These are phyloP conservation scores for Motacilla alba DNA, from an alignment of 2,113 vertebrate species.

Conservation along the genomic window DNA sequence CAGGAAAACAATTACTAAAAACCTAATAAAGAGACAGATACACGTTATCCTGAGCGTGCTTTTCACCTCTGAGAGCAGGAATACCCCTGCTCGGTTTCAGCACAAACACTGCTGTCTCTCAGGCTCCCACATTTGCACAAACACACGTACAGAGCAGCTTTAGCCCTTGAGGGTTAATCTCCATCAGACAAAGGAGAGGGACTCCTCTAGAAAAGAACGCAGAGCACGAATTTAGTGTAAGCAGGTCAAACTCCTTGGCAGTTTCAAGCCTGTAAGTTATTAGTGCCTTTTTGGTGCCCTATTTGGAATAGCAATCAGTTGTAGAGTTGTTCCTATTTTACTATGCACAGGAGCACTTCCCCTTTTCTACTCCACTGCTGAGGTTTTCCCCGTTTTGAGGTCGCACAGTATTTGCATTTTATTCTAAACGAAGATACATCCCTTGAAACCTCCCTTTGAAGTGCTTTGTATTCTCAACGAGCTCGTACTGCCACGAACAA, in stretches of 20 bases:
- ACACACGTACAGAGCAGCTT: not conserved
- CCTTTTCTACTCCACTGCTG: not conserved
- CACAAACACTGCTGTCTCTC: not conserved
- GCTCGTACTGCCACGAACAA: not conserved
- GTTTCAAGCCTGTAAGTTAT: not conserved
- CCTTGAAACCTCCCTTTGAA: not conserved
- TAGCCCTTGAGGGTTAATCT: not conserved
- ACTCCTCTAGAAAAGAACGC: not conserved
- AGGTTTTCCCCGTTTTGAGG: not conserved
- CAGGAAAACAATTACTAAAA: not conserved
- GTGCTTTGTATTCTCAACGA: not conserved
- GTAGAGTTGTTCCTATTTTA: not conserved
- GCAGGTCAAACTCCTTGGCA: not conserved
- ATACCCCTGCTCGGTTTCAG: not conserved
- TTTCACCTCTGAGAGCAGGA: not conserved
- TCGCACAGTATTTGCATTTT: not conserved
- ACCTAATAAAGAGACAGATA: not conserved
- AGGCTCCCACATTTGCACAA: not conserved
- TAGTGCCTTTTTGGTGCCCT: not conserved
- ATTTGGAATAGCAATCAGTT: not conserved
- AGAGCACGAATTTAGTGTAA: not conserved
- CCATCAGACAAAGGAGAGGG: not conserved
- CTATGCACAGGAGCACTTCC: not conserved
- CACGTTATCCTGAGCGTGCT: not conserved
- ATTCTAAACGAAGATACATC: not conserved